Evolutionary conservation across 2,888 invertebrate genomes (phyloP), one percentile per base, ranked within the genome.

Genomic region (Agonopterix alstromeriana): DNA sequence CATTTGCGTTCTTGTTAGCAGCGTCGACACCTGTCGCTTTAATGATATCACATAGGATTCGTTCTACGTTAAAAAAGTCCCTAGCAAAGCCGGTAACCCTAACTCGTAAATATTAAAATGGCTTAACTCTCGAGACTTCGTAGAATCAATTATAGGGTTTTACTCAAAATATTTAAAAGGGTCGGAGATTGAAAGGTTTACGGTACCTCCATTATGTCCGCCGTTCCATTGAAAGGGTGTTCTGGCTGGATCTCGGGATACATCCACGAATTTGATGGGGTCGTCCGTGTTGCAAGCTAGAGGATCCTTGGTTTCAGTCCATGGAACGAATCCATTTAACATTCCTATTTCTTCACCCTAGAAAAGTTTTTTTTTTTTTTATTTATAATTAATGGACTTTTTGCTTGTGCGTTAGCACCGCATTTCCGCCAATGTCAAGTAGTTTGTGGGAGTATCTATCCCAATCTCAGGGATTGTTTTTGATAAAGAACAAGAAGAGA

Each of bases 161-260:
- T 27, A 40, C 27, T 17, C 51, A 48, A 68, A 63, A 66, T 68
- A 69, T 67, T 63, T 54, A 60, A 56, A 59, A 62, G 60, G 62
- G 65, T 65, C 47, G 47, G 53, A 50, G 10, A 47, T 14, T 45
- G 45, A 48, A 47, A 43, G 44, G 44, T 40, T 42, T 8, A 41
- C 36, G 14, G 17, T 45, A 86, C 94, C 94, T 65, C 92, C 92
- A 59, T 91, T 90, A 48, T 62, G 73, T 0, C 83, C 76, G 17
- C 67, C 72, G 61, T 90, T 91, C 96, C 96, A 96, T 61, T 95
- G 95, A 69, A 93, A 95, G 0, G 96, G 96, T 0, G 95, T 94
- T n/a, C 96, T 88, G 43, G 88, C 91, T 0, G 94, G 94, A 72
- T 96, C 95, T 36, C 95, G 89, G 11, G 93, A 91, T 1, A 84